Conservation (phyloP, 2,888 invertebrate species). For the Camptogramma bilineatum region DNA sequence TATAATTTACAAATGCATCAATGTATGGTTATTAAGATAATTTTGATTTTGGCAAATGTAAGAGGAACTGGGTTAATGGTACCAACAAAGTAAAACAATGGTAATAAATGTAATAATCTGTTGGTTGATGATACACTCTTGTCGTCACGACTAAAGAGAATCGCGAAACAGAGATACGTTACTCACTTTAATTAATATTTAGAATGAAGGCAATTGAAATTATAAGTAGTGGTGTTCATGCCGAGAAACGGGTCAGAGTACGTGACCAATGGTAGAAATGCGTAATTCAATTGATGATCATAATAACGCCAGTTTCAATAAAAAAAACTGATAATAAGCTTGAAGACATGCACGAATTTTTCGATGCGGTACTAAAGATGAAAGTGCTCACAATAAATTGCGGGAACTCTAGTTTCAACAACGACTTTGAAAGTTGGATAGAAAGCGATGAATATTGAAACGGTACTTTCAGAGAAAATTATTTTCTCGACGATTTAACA, state of each 20-base stretch:
- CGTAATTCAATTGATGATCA: slow-evolving; percentile 51
- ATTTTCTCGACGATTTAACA: slow-evolving; percentile 37
- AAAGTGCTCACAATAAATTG: slow-evolving; percentile 45
- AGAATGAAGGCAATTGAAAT: slow-evolving; percentile 39
- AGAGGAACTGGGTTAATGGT: slow-evolving; percentile 36
- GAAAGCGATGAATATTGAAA: slow-evolving; percentile 36
- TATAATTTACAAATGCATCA: slow-evolving; percentile 33
- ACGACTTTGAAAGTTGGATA: slow-evolving; percentile 33
- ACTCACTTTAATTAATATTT: slow-evolving; percentile 48
- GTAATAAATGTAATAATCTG: slow-evolving; percentile 28
- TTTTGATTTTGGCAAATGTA: slow-evolving; percentile 36
- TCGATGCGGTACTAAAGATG: slow-evolving; percentile 46
- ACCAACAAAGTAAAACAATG: slow-evolving; percentile 31
- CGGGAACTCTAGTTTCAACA: slow-evolving; percentile 38
- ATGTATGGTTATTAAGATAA: slow-evolving; percentile 30
- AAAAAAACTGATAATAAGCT: slow-evolving; percentile 50
- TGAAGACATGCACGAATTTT: slow-evolving; percentile 49
- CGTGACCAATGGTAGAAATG: slow-evolving; percentile 54
- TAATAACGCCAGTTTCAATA: slow-evolving; percentile 43
- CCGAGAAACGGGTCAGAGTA: slow-evolving; percentile 48
- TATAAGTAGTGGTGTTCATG: slow-evolving; percentile 44
- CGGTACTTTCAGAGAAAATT: slow-evolving; percentile 36
- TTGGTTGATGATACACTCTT: slow-evolving; percentile 28
- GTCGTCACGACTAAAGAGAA: slow-evolving; percentile 31
- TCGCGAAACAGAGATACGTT: slow-evolving; percentile 43